Percentiles rank a stretch among this genome's conserved stretches.
These are phyloP conservation scores for Rhabdornis inornatus DNA, from an alignment of 2,113 vertebrate genomes.

Conservation along the genomic window DNA sequence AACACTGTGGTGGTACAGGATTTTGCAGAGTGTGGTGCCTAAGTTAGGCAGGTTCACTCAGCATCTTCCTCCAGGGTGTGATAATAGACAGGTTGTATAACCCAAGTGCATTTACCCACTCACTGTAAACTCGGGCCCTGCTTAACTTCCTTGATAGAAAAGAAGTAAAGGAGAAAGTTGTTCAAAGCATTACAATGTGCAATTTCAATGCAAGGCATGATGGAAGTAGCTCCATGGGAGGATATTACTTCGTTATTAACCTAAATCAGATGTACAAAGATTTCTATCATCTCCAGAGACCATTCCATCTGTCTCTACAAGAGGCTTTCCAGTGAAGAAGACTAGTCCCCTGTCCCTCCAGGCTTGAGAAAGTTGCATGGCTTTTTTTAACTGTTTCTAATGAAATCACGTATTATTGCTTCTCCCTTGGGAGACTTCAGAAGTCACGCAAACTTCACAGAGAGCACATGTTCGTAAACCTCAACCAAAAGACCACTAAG, in stretches of 20 bases:
- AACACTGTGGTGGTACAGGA: neutral
- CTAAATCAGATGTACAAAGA: conserved; percentile 23
- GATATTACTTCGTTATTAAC: conserved; percentile 28
- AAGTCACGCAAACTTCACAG: conserved; percentile 41
- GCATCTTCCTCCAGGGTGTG: neutral
- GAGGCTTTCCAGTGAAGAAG: conserved; percentile 16
- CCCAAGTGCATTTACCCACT: neutral
- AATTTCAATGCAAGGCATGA: neutral
- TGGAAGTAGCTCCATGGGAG: conserved; percentile 1
- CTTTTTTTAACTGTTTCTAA: conserved; percentile 36
- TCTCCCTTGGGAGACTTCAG: conserved; percentile 25
- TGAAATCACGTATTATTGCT: conserved; percentile 14
- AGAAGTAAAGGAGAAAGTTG: neutral
- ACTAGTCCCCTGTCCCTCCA: neutral
- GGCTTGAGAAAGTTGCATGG: conserved; percentile 4
- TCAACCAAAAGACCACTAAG: conserved; percentile 2
- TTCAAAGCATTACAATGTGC: neutral
- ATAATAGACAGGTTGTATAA: neutral
- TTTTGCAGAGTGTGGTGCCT: neutral
- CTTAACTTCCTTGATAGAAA: neutral
- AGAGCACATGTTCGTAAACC: neutral
- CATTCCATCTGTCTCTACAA: neutral
- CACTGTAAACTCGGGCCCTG: neutral
- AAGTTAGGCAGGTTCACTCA: neutral
- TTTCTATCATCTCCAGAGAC: neutral